These are phyloP conservation scores for Rhopalosiphum maidis DNA, from an alignment of 1,140 invertebrate species.

Conservation along the genomic window DNA sequence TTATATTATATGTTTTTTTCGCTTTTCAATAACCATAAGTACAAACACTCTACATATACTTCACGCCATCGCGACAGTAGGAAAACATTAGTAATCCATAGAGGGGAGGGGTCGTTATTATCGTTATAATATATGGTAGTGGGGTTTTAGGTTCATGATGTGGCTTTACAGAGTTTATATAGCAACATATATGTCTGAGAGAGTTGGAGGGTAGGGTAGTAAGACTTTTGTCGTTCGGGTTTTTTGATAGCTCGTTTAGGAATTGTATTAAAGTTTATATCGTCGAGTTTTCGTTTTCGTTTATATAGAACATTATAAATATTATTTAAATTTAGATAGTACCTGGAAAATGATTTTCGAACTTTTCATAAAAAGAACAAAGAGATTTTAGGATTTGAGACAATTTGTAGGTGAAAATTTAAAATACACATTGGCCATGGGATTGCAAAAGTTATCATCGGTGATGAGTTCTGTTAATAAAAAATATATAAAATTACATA, in stretches of 20 bases:
- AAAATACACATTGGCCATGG: too few relatives aligned
- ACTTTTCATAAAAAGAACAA: background rate
- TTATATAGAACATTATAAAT: background rate
- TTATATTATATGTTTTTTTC: background rate
- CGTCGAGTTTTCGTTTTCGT: background rate
- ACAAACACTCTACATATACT: slow-evolving; percentile 23
- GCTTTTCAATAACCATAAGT: slow-evolving; percentile 52
- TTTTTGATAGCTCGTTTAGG: slow-evolving; percentile 32
- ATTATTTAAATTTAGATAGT: slow-evolving; percentile 16
- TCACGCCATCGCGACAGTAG: background rate
- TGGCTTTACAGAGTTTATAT: slow-evolving; percentile 29
- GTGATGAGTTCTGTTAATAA: background rate
- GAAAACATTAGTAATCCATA: slow-evolving; percentile 46
- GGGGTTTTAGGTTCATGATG: background rate
- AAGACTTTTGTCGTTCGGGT: slow-evolving; percentile 2
- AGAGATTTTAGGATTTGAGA: background rate
- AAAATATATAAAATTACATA: too few relatives aligned
- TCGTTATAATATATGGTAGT: background rate
- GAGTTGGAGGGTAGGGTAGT: background rate
- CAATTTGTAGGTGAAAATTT: background rate
- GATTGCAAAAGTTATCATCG: background rate
- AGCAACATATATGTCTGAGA: background rate
- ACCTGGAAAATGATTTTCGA: background rate
- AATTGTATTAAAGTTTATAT: slow-evolving; percentile 33
- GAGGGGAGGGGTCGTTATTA: background rate